Base-by-base conservation (phyloP, 2,797 vertebrate genomes). In the Brachyrhaphis roseni region DNA sequence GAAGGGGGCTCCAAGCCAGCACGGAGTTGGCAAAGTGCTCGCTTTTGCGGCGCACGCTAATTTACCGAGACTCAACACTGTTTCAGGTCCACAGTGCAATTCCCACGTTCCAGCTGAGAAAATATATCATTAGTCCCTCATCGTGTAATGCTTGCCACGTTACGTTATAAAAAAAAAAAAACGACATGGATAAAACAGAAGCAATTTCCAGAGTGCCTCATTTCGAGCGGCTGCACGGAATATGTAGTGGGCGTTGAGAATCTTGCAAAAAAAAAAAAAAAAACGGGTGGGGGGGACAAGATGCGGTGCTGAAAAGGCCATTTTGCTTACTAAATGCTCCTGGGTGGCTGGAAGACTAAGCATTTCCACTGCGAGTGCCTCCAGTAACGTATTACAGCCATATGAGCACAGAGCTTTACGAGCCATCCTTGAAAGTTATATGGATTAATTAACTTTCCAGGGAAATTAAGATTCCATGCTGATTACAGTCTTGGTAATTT, bases 41-140 rank as follows among this genome's bases (percentile, higher is more conserved):
- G 72, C 89, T 53, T 91, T 93, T 93, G 87, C 82, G 39, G 85
- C 92, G 83, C 89, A 80, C 90, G 88, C 94, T 95, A 93, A 95
- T 95, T 96, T 95, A 94, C 91, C 91, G 94, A 95, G 95, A 95
- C 94, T 92, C 87, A 90, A 94, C 93, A 94, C 95, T 91, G 93
- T 90, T 90, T 90, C 78, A 82, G 91, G 89, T 93, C 90, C 84
- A 84, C 89, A 91, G 92, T 89, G 84, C 88, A 88, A 92, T 95
- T 94, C 92, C 91, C 90, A 91, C 85, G 87, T 90, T 95, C 90
- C 95, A 96, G 95, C 95, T 96, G 94, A 96, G 93, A 95, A 96
- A 96, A 96, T 96, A 96, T 95, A 96, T 95, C 91, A 95, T 95
- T 96, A 95, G 93, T 92, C 90, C 90, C 93, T 94, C 87, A 89